Evolutionary conservation across 2,797 vertebrate species (phyloP).

Genomic region (Amphiprion clarkii): DNA sequence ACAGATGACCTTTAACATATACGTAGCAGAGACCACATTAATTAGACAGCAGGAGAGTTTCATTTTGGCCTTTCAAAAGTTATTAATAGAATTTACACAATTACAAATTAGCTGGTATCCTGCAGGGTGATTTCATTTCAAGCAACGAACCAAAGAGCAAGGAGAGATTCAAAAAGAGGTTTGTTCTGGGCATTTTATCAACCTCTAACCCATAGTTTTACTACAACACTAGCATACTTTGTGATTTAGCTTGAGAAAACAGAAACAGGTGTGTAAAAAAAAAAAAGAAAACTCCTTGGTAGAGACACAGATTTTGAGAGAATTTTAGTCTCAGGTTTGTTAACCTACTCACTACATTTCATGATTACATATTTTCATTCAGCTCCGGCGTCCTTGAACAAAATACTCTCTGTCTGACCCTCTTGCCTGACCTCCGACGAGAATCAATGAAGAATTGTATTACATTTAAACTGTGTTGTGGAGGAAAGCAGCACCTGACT

Average conservation of each 20-base stretch:
- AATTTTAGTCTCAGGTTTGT: background rate
- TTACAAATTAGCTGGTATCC: background rate
- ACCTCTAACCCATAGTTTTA: background rate
- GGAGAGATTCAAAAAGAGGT: background rate
- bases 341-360: no score
- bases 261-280: no score
- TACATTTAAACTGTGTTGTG: constrained; percentile 25
- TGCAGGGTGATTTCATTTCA: no score
- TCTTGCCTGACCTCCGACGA: constrained; percentile 25
- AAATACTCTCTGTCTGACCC: constrained; percentile 5
- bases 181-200: background rate
- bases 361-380: constrained; percentile 2
- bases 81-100: background rate
- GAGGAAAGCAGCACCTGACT: background rate
- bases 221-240: background rate
- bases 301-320: background rate
- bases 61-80: background rate
- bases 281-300: background rate
- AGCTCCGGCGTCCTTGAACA: constrained; percentile 21
- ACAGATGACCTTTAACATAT: background rate
- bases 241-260: no score
- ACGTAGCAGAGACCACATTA: background rate
- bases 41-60: background rate
- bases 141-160: no score
- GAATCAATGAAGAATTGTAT: constrained; percentile 54